A percentile compares a stretch with the other conserved stretches of the same genome.
These are phyloP conservation scores for Drosophila meridiana DNA, from an alignment of 2,888 invertebrate species.

Conservation along the genomic window DNA sequence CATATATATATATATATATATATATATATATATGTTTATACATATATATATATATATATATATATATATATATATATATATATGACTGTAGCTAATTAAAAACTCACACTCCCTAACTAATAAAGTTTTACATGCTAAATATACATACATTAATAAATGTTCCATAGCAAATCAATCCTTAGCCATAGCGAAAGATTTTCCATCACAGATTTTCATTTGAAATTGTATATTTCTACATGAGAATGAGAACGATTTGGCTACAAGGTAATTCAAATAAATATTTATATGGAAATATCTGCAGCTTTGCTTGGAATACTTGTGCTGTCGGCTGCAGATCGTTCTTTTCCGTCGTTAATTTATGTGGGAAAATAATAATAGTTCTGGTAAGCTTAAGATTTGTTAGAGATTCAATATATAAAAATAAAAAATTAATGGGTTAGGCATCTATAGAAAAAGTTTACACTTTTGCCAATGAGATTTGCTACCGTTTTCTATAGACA, in stretches of 20 bases:
- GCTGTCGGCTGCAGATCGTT: not conserved
- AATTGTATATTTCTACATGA: not conserved
- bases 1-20: not conserved
- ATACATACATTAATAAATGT: not conserved
- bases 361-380: not conserved
- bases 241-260: not conserved
- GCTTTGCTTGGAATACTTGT: not conserved
- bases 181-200: no score
- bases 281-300: not conserved
- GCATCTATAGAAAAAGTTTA: not conserved
- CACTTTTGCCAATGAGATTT: not conserved
- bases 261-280: not conserved
- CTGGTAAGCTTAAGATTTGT: not conserved
- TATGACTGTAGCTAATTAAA: not conserved
- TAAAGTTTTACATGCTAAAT: not conserved
- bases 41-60: not conserved
- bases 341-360: no score
- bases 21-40: not conserved
- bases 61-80: not conserved
- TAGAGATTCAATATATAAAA: not conserved
- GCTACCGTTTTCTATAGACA: constrained; percentile 2
- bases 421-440: not conserved
- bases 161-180: not conserved
- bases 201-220: not conserved
- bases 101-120: not conserved